Percentiles rank a stretch among this genome's conserved stretches.
Evolutionary conservation across 2,113 vertebrate genomes (phyloP).

Genomic region (Aegotheles bennettii): DNA sequence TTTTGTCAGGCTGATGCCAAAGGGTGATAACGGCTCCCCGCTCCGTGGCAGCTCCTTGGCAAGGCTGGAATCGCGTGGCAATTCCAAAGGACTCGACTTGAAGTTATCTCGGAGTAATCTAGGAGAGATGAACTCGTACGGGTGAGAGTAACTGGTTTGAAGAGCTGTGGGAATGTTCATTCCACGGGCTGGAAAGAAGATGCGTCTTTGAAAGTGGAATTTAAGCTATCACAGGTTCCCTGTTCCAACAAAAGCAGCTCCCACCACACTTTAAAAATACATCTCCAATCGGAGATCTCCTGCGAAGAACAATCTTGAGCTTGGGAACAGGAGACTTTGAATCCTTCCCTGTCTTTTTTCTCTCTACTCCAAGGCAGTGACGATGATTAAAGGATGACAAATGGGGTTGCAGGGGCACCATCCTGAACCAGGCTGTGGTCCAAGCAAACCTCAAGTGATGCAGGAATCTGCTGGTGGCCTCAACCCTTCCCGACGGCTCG

Average conservation of each 20-base stretch:
- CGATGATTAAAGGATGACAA: rapidly evolving
- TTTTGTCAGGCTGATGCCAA: not conserved
- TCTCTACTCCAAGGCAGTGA: not conserved
- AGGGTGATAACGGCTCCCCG: not conserved
- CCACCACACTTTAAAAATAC: not conserved
- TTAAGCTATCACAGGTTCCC: not conserved
- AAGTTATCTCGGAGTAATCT: not conserved
- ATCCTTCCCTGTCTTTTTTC: not conserved
- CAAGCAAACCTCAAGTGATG: not conserved
- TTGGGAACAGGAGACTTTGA: not conserved
- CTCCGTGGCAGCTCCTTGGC: not conserved
- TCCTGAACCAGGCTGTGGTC: not conserved
- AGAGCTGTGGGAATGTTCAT: not conserved
- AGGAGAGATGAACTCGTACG: not conserved
- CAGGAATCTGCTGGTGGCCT: not conserved
- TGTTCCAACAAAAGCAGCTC: not conserved
- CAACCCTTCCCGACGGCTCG: not conserved
- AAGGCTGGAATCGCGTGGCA: not conserved
- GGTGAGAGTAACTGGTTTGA: not conserved
- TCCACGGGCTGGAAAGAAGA: not conserved
- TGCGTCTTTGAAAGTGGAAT: not conserved
- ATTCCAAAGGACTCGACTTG: not conserved
- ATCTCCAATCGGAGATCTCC: not conserved
- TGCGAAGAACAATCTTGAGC: not conserved
- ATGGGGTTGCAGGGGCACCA: not conserved